These are phyloP conservation scores for Sitophilus oryzae DNA, from an alignment of 1,140 invertebrate genomes.

Conservation along the genomic window DNA sequence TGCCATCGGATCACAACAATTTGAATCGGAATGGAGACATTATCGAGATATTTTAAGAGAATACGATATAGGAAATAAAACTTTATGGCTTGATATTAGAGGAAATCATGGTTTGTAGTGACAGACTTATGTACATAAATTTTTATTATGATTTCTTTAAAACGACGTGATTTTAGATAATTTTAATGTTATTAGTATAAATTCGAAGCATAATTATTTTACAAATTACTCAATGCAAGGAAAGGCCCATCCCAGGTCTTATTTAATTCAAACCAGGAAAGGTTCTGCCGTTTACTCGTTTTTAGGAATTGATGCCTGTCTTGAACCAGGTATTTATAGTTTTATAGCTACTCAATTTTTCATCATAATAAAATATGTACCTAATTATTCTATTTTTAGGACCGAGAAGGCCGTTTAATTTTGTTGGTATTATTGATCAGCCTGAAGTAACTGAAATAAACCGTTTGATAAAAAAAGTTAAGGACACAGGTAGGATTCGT, in stretches of 20 bases:
- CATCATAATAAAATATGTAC: not conserved
- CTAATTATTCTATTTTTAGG: slow-evolving; percentile 39
- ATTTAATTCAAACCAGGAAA: slow-evolving; percentile 60
- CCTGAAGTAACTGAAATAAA: slow-evolving; percentile 53
- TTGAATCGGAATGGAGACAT: slow-evolving; percentile 75
- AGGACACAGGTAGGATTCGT: slow-evolving; percentile 37
- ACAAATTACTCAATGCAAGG: slow-evolving; percentile 79
- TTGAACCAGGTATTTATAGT: slow-evolving; percentile 58
- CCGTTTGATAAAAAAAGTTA: slow-evolving; percentile 48
- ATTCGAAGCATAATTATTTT: slow-evolving; percentile 71
- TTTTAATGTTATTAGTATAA: slow-evolving; percentile 71
- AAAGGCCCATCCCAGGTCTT: slow-evolving; percentile 61
- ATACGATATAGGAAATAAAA: slow-evolving; percentile 61
- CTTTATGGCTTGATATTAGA: slow-evolving; percentile 83
- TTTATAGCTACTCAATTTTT: not conserved
- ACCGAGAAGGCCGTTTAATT: slow-evolving; percentile 84
- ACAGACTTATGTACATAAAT: slow-evolving; percentile 13
- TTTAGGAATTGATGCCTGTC: slow-evolving; percentile 82
- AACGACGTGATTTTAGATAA: slow-evolving; percentile 71
- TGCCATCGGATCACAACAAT: slow-evolving; percentile 75
- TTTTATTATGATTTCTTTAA: not conserved
- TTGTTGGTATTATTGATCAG: slow-evolving; percentile 70
- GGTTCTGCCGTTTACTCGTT: slow-evolving; percentile 65
- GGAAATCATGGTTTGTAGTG: slow-evolving; percentile 83
- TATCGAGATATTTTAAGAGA: slow-evolving; percentile 70